Base-by-base conservation (phyloP, 2,113 vertebrate genomes). In the Tonatia bakeri region DNA sequence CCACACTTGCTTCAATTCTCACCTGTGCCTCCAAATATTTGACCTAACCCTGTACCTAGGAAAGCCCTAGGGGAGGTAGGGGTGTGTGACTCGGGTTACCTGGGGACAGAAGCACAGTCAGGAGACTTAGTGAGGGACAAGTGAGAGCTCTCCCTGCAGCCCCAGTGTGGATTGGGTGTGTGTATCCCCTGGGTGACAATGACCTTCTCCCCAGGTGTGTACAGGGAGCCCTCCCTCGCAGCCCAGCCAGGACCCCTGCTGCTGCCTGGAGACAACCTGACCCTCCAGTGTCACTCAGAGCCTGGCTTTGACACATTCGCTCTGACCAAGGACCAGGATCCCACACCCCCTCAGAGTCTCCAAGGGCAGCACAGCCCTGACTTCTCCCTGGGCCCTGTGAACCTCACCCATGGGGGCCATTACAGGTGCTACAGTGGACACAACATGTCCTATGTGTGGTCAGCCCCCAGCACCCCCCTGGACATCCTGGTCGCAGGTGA, bases 391-490 rank as follows among this genome's bases (percentile, higher is more conserved):
- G 86, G 77, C 24, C n/a, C 0, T 1, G 14, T 59, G 82, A 59
- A 0, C 36, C 0, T 0, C 2, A 3, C 5, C 14, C 38, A 24
- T 0, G 28, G 56, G n/a, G 88, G 54, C 24, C 65, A 0, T 24
- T 86, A 95, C 67, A 2, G 11, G 1, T 90, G 88, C 72, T 65
- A 69, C 16, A 1, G 33, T 0, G 6, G 3, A 22, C 43, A 7
- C 16, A 12, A 1, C 12, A 8, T 13, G 5, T 38, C 10, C n/a
- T 24, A 13, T 1, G 1, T 0, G 0, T 59, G 79, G 77, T 92
- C 65, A 0, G 1, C 11, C 1, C 26, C 33, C 26, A 75, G 84
- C 2, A 10, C 26, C 13, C 43, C 33, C 26, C 31, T 94, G 47
- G 20, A 75, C 24, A 17, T 85, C 17, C 50, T 91, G 61, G 1